Percentiles rank a stretch among this genome's conserved stretches.
Evolutionary conservation across 2,888 invertebrate genomes (phyloP).

Genomic region (Dromius quadrimaculatus): DNA sequence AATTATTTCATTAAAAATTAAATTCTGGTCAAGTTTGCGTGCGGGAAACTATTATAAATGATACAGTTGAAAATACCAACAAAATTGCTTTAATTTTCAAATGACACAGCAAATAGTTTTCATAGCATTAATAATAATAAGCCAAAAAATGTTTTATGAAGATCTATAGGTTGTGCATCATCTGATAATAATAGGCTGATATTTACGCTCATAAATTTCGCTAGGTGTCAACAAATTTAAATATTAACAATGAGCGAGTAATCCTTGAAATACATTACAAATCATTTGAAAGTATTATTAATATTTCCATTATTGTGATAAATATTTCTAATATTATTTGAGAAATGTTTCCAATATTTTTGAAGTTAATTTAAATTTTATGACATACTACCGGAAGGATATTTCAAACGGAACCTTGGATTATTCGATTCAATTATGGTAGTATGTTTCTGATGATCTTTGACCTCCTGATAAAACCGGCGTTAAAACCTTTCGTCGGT

Average conservation of each 20-base stretch:
- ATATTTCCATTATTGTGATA: constrained; percentile 12
- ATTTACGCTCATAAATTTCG: constrained; percentile 9
- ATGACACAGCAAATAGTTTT: no score
- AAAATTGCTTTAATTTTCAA: no score
- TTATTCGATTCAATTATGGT: constrained; percentile 15
- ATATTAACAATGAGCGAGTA: constrained; percentile 11
- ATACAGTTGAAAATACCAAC: no score
- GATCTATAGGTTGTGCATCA: no score
- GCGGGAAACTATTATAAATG: no score
- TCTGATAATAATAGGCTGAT: constrained; percentile 7
- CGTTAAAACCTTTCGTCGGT: constrained; percentile 19
- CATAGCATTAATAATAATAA: no score
- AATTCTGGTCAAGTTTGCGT: no score
- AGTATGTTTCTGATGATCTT: constrained; percentile 16
- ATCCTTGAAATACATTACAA: constrained; percentile 8
- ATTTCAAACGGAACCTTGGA: constrained; percentile 16
- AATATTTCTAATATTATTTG: not conserved
- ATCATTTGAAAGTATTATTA: constrained; percentile 7
- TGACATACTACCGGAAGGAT: constrained; percentile 13
- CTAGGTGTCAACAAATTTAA: constrained; percentile 24
- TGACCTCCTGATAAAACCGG: constrained; percentile 23
- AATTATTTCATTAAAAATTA: no score
- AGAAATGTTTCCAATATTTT: not conserved
- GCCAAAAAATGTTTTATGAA: no score
- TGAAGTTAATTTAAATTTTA: not conserved